phyloP scores from a whole-genome alignment of 2,888 invertebrate species.

The Chymomyza fuscimana region DNA sequence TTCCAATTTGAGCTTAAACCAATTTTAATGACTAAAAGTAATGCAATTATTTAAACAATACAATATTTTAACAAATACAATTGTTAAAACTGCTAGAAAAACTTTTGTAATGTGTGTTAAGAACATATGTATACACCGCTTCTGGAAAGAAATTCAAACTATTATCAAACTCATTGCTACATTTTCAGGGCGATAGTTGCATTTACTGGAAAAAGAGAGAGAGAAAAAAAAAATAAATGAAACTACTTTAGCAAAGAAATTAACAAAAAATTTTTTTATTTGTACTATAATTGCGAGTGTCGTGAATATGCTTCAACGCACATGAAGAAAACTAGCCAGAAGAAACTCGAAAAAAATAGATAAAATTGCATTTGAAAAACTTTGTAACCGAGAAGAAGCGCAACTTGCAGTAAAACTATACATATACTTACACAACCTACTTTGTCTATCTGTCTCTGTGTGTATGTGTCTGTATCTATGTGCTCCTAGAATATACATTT shows the following conservation, averaged over 20 bases:
- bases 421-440: neutral
- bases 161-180: conserved; percentile 56
- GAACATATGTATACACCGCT: neutral
- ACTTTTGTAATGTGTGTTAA: neutral
- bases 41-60: too few relatives aligned
- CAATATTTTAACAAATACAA: too few relatives aligned
- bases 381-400: neutral
- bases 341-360: neutral
- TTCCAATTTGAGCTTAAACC: neutral
- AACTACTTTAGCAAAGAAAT: conserved; percentile 41
- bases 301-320: conserved; percentile 31
- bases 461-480: neutral
- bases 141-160: conserved; percentile 45
- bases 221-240: neutral
- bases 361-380: conserved; percentile 14
- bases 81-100: neutral
- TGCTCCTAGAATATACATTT: neutral
- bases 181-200: conserved; percentile 30
- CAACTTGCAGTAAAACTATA: neutral
- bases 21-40: too few relatives aligned
- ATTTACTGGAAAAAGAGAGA: conserved; percentile 2
- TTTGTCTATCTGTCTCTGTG: neutral
- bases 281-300: conserved; percentile 37
- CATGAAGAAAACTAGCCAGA: conserved; percentile 13
- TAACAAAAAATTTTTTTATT: conserved; percentile 39